Base-by-base conservation (phyloP, 23 tunicate genomes). In the Halocynthia aurantium region DNA sequence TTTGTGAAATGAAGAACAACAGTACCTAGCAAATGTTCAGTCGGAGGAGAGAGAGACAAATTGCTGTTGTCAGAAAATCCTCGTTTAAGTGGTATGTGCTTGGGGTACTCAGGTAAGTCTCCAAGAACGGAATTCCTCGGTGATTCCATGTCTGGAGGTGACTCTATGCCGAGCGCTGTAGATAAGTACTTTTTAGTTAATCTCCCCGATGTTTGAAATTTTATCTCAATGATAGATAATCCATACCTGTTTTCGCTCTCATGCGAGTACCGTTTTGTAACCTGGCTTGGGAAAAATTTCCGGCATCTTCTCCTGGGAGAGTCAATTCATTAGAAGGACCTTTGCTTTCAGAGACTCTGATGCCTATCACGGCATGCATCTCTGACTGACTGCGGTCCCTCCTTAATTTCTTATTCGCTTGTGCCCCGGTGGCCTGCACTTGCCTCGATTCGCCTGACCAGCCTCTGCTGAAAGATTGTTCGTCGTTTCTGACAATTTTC, bases 401-500 rank as follows among this genome's bases (percentile, higher is more conserved):
- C 4, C 44, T 31, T 31, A 31, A 0, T 31, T 31, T 31, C 44
- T 31, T 31, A 31, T 31, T 31, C 44, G 44, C 44, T 31, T 1
- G 44, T 31, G 44, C 44, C 44, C 44, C 44, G 44, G 44, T 31
- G 44, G 44, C 4, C 2, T 31, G 44, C 44, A 31, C 44, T 31
- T 31, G 65, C 12, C 56, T 52, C 9, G 95, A 78, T 17, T 88
- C 86, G 40, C 73, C 62, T 54, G 83, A 78, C 84, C 83, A 82
- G n/a, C 95, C 95, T 66, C 84, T 77, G 57, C 95, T 88, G 70
- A 88, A 88, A 7, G 95, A 88, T 72, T 86, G 64, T 63, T 81
- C 93, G 20, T 20, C 58, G 22, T 22, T 44, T 54, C 31, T 55
- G 64, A 60, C 64, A 15, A 18, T 60, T 18, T 60, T 60, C 4